Percentiles rank a stretch among this genome's conserved stretches.
phyloP scores from a whole-genome alignment of 2,113 vertebrate species.

The Triplophysa siluroides region DNA sequence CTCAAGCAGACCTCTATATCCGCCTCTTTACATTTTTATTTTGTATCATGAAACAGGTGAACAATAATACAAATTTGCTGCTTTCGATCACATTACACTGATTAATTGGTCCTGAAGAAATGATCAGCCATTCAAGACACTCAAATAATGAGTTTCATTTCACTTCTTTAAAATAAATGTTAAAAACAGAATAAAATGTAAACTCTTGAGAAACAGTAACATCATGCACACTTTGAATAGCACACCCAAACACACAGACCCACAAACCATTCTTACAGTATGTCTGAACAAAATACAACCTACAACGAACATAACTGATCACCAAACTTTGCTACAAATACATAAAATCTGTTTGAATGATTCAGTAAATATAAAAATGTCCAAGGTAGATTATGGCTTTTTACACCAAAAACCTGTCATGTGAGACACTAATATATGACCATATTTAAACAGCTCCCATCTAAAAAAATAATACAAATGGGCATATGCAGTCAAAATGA shows the following conservation, averaged over 20 bases:
- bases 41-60: neutral
- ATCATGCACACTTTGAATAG: slow-evolving; percentile 15
- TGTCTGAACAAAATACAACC: neutral
- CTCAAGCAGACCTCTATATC: neutral
- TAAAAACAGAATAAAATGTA: slow-evolving; percentile 24
- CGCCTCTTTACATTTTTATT: neutral
- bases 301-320: neutral
- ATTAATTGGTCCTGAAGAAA: neutral
- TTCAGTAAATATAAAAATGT: neutral
- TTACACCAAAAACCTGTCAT: no score
- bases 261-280: neutral
- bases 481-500: no score
- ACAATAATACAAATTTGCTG: neutral
- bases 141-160: neutral
- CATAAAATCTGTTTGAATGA: neutral
- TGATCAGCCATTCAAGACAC: neutral
- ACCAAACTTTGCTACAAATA: neutral
- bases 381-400: no score
- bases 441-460: no score
- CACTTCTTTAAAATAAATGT: neutral
- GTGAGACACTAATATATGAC: no score
- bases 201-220: slow-evolving; percentile 29
- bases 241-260: slow-evolving; percentile 4
- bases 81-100: neutral
- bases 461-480: no score